Base-by-base conservation (phyloP, 1,140 invertebrate species). In the Leptoteleia sp. region DNA sequence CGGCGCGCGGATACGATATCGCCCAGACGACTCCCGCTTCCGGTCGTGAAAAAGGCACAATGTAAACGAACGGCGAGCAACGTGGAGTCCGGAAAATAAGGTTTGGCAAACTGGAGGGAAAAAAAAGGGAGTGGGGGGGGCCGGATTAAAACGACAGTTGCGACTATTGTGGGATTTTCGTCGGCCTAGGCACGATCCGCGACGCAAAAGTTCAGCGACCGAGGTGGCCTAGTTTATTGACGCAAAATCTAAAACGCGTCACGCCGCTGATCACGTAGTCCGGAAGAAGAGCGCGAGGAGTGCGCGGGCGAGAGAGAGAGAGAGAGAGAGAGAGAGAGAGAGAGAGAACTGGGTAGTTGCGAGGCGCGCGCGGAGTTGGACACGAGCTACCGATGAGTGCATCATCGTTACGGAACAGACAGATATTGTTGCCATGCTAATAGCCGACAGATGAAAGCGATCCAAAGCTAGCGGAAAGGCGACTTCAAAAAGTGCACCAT, bases 151-250 rank as follows among this genome's bases (percentile, higher is more conserved):
- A 37, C 57, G 64, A 68, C 55, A 38, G 33, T 68, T 12, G 8
- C 43, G 11, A 42, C 54, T 57, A 55, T 72, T 48, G 55, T 59
- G 64, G 57, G 64, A 75, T 70, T 79, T 73, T 13, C n/a, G 76
- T 59, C 57, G 57, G 42, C 61, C 76, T 65, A 40, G 48, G 47
- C 45, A 67, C 68, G 62, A 67, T 72, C 47, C 38, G 64, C 61
- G 45, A 35, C 29, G 42, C 47, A 54, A 76, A 83, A 79, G 82
- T 83, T 84, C 83, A 81, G 43, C 76, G 82, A 81, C 79, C 83
- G 50, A 11, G 17, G 6, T 52, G 78, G 54, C 76, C 76, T 70
- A 81, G 76, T 77, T 84, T 70, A 84, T 83, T 82, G 76, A 76
- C 77, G 42, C 77, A 82, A 83, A 84, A 85, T 85, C 72, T 78